Percentiles rank a stretch among this genome's conserved stretches.
phyloP scores from a whole-genome alignment of 2,888 invertebrate species.

The Coecobrya sp. region DNA sequence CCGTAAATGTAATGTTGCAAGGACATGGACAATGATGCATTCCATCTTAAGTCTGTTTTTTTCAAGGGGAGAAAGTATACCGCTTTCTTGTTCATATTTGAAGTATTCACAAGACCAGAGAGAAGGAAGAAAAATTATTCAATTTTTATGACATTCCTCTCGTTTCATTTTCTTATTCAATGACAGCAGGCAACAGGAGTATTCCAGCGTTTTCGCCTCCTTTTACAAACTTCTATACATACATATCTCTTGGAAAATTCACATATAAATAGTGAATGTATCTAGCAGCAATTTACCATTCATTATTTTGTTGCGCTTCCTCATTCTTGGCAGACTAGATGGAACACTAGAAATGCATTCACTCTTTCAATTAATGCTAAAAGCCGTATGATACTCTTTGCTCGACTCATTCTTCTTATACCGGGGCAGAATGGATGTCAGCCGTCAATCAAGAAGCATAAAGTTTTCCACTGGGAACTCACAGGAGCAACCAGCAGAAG shows the following conservation, averaged over 20 bases:
- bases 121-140: slow-evolving; percentile 34
- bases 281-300: slow-evolving; percentile 22
- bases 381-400: slow-evolving; percentile 62
- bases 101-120: neutral
- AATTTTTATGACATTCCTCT: slow-evolving; percentile 41
- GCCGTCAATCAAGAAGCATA: slow-evolving; percentile 86
- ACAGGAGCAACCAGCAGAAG: slow-evolving; percentile 71
- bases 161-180: slow-evolving; percentile 57
- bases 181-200: slow-evolving; percentile 43
- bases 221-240: neutral
- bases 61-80: neutral
- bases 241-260: neutral
- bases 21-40: slow-evolving; percentile 17
- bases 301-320: slow-evolving; percentile 32
- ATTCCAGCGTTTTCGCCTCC: neutral
- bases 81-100: neutral
- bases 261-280: slow-evolving; percentile 26
- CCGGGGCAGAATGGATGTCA: slow-evolving; percentile 80
- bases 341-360: slow-evolving; percentile 50
- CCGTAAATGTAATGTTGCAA: neutral
- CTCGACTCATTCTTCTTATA: slow-evolving; percentile 30
- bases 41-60: neutral
- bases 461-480: slow-evolving; percentile 83
- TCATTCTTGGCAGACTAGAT: neutral
- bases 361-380: slow-evolving; percentile 75